A percentile compares a stretch with the other conserved stretches of the same genome.
These are phyloP conservation scores for Casuarius casuarius DNA, from an alignment of 2,113 vertebrate genomes.

Conservation along the genomic window DNA sequence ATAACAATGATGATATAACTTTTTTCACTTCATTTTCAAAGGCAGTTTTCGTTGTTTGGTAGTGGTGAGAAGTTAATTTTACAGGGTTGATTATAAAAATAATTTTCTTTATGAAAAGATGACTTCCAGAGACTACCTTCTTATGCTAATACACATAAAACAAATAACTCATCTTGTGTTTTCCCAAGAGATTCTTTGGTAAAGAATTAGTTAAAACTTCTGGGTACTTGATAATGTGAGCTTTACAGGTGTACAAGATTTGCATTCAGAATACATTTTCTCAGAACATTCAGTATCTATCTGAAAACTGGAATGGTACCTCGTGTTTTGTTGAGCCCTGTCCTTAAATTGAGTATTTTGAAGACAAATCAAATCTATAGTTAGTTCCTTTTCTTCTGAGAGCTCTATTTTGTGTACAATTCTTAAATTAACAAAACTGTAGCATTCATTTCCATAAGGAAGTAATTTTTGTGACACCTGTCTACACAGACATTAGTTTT, in stretches of 20 bases:
- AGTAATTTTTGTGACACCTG: neutral
- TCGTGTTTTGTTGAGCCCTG: neutral
- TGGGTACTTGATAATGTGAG: neutral
- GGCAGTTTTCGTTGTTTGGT: neutral
- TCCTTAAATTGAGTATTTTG: neutral
- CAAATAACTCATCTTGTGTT: neutral
- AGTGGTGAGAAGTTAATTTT: neutral
- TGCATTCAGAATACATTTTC: neutral
- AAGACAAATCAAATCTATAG: neutral
- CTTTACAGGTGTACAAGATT: neutral
- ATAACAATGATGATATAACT: neutral
- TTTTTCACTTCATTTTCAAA: neutral
- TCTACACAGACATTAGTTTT: neutral
- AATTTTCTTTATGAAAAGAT: neutral
- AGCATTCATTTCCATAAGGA: neutral
- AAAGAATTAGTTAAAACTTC: neutral
- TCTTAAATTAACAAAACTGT: neutral
- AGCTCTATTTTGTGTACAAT: neutral
- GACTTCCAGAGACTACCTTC: neutral
- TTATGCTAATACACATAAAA: neutral
- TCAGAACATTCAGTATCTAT: neutral
- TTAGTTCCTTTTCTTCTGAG: neutral
- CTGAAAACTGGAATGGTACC: neutral
- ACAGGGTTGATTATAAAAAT: neutral
- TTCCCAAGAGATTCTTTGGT: neutral